Evolutionary conservation across 1,140 invertebrate genomes (phyloP), one percentile per base, ranked within the genome.

Genomic region (Ceratina calcarata): DNA sequence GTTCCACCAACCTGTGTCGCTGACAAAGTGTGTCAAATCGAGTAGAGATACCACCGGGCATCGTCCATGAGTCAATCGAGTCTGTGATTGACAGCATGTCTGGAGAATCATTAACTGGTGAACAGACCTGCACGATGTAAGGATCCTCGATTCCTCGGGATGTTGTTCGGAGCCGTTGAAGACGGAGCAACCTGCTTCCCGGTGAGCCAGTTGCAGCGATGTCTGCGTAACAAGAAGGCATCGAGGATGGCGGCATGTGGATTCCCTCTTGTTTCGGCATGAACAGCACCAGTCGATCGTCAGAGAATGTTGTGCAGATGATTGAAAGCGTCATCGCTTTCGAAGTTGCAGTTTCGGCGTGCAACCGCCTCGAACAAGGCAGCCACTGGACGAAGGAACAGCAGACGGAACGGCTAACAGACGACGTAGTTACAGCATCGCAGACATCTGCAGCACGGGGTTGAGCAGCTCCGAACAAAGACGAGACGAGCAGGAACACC

Each of bases 1-100:
- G 81, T 86, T 84, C 69, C 79, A 88, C 87, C 87, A 88, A 88
- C 87, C 87, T 88, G 87, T 88, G 74, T 69, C 53, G 81, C 66
- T 86, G 87, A 84, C 84, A 88, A 86, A 87, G 86, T 82, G 77
- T 86, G 81, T 88, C 84, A 86, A 88, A 88, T 77, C 84, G 57
- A 82, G 87, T 70, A 85, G 83, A 61, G 77, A 87, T 87, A 87
- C 86, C 77, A 81, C 85, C 85, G 57, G 37, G 64, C 76, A 80
- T 61, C 22, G 81, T 69, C 80, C 78, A 76, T 27, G 61, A 76
- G 61, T 68, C 65, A 80, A 82, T 85, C 69, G 61, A 55, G 67
- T 62, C 67, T 69, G 20, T 16, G 53, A 62, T 57, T 69, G 60
- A 85, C 45, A 15, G 49, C 27, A 20, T 68, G 24, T 57, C 81